Percentiles rank a stretch among this genome's conserved stretches.
Conservation (phyloP, 2,888 invertebrate species). For the Xanthorhoe spadicearia region DNA sequence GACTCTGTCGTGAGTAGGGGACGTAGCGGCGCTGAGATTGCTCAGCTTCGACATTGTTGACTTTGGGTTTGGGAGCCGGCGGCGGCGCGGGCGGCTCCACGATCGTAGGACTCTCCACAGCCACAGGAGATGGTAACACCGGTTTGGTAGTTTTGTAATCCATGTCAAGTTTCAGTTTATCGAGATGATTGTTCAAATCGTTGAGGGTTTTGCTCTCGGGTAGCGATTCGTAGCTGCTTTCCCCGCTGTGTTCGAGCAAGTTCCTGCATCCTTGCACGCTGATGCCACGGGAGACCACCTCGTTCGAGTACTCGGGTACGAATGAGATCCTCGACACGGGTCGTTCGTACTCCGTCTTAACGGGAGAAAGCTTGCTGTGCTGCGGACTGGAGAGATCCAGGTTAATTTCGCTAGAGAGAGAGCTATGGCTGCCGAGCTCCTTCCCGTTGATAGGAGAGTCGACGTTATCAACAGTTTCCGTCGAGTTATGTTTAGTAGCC, state of each 20-base stretch:
- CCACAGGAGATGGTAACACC: constrained; percentile 59
- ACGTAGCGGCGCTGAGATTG: constrained; percentile 65
- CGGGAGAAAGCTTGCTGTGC: constrained; percentile 66
- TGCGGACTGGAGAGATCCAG: constrained; percentile 83
- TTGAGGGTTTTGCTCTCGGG: constrained; percentile 60
- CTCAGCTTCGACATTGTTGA: constrained; percentile 65
- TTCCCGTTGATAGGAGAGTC: constrained; percentile 77
- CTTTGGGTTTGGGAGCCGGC: constrained; percentile 61
- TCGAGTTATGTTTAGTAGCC: constrained; percentile 83
- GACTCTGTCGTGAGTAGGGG: constrained; percentile 71
- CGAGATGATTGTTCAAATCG: constrained; percentile 65
- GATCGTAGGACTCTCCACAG: constrained; percentile 47
- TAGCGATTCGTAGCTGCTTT: constrained; percentile 68
- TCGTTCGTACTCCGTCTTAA: constrained; percentile 68
- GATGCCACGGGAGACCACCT: constrained; percentile 73
- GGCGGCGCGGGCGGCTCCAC: constrained; percentile 51
- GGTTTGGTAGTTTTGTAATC: constrained; percentile 57
- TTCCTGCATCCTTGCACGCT: constrained; percentile 71
- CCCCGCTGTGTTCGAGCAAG: constrained; percentile 70
- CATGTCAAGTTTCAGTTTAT: constrained; percentile 70
- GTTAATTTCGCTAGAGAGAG: constrained; percentile 84
- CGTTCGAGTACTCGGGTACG: constrained; percentile 73
- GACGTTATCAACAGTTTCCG: constrained; percentile 79
- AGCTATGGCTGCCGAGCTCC: constrained; percentile 75
- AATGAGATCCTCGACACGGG: constrained; percentile 71